phyloP scores from a whole-genome alignment of 2,113 vertebrate species.

The Psephotus haematonotus region DNA sequence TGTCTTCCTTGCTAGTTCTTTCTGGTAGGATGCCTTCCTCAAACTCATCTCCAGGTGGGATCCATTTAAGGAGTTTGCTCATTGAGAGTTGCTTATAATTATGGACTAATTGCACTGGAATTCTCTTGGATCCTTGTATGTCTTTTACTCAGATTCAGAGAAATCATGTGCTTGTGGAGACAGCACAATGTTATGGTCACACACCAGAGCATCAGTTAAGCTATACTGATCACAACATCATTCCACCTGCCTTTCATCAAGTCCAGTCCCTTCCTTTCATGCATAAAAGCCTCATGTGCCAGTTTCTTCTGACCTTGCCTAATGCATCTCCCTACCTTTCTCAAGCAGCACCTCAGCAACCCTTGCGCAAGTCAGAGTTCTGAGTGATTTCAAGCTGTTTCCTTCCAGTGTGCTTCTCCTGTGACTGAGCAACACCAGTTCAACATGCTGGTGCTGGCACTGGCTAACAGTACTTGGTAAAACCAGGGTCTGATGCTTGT shows the following conservation, averaged over 20 bases:
- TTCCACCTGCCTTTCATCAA: background rate
- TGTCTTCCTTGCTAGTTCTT: background rate
- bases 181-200: accelerated
- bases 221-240: background rate
- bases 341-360: background rate
- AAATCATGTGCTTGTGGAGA: background rate
- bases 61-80: background rate
- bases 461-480: background rate
- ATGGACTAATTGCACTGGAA: background rate
- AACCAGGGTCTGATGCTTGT: background rate
- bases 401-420: background rate
- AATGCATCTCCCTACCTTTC: background rate
- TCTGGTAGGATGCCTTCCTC: background rate
- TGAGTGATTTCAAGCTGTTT: background rate
- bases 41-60: background rate
- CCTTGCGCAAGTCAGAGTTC: accelerated
- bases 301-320: background rate
- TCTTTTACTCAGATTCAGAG: background rate
- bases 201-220: accelerated
- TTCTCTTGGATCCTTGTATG: background rate
- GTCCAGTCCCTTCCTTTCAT: background rate
- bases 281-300: background rate
- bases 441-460: background rate
- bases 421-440: background rate
- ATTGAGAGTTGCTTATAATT: background rate